A percentile compares a stretch with the other conserved stretches of the same genome.
These are phyloP conservation scores for Gadopsis marmoratus DNA, from an alignment of 2,797 vertebrate species.

Conservation along the genomic window DNA sequence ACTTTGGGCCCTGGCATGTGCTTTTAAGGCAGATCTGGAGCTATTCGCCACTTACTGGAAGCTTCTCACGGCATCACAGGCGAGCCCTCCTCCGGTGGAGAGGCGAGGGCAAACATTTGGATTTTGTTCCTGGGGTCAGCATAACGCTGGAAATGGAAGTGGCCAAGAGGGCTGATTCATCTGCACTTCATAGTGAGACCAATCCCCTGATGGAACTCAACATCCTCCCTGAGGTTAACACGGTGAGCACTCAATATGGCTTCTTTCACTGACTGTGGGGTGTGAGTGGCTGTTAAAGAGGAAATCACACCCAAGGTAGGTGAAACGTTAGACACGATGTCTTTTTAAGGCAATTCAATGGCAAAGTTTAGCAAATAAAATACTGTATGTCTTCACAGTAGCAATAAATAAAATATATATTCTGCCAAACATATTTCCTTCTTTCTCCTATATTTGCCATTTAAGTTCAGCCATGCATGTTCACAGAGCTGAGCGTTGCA, in stretches of 20 bases:
- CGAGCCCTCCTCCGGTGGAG: constrained; percentile 24
- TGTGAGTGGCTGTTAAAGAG: constrained; percentile 33
- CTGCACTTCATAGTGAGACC: constrained; percentile 34
- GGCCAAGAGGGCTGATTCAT: constrained; percentile 31
- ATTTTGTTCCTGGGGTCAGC: constrained; percentile 42
- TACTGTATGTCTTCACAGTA: not conserved
- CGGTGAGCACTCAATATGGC: constrained; percentile 28
- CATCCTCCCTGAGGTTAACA: constrained; percentile 41
- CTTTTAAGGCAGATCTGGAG: constrained; percentile 29
- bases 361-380: not conserved
- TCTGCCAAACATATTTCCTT: not conserved
- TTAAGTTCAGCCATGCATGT: not conserved
- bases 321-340: not conserved
- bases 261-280: constrained; percentile 21
- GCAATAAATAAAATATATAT: not conserved
- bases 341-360: constrained; percentile 12
- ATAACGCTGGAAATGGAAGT: constrained; percentile 46
- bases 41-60: constrained; percentile 22
- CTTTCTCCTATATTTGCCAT: not conserved
- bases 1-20: constrained; percentile 10
- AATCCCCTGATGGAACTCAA: constrained; percentile 33
- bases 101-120: constrained; percentile 41
- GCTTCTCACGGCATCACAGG: constrained; percentile 26
- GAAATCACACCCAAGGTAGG: constrained; percentile 32
- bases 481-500: not conserved